Evolutionary conservation across 2,888 invertebrate species (phyloP).

Genomic region (Agelastica alni): DNA sequence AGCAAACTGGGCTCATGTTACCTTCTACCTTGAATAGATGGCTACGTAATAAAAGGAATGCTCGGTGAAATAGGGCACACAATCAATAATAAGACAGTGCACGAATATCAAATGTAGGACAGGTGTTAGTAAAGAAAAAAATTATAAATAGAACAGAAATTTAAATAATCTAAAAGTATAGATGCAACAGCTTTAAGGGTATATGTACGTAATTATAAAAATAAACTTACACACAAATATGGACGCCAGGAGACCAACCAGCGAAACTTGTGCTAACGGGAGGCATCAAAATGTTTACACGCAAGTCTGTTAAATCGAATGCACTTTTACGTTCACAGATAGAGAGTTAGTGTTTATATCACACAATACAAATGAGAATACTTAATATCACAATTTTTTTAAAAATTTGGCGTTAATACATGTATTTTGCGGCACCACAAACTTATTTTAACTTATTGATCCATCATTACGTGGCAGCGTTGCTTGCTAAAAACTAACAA

Average conservation of each 20-base stretch:
- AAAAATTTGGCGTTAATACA: constrained; percentile 58
- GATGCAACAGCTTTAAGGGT: constrained; percentile 12
- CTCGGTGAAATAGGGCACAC: background rate
- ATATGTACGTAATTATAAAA: constrained; percentile 9
- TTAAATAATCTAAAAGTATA: background rate
- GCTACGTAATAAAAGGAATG: constrained; percentile 1
- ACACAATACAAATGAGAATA: constrained; percentile 53
- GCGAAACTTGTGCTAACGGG: constrained; percentile 45
- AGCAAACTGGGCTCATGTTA: constrained; percentile 5
- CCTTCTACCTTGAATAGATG: background rate
- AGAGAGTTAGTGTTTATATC: constrained; percentile 48
- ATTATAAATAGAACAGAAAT: constrained; percentile 1
- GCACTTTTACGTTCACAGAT: constrained; percentile 43
- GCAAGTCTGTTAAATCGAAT: constrained; percentile 48
- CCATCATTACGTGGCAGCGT: constrained; percentile 55
- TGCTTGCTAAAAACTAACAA: constrained; percentile 42
- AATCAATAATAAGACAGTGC: background rate
- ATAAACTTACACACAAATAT: constrained; percentile 52
- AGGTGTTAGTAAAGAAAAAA: background rate
- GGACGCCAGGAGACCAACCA: constrained; percentile 53
- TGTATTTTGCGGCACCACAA: constrained; percentile 51
- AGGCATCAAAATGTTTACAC: constrained; percentile 48
- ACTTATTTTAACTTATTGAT: constrained; percentile 53
- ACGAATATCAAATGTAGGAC: constrained; percentile 2
- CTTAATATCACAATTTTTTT: constrained; percentile 57